These are phyloP conservation scores for Colletes latitarsis DNA, from an alignment of 1,140 invertebrate genomes.

Conservation along the genomic window DNA sequence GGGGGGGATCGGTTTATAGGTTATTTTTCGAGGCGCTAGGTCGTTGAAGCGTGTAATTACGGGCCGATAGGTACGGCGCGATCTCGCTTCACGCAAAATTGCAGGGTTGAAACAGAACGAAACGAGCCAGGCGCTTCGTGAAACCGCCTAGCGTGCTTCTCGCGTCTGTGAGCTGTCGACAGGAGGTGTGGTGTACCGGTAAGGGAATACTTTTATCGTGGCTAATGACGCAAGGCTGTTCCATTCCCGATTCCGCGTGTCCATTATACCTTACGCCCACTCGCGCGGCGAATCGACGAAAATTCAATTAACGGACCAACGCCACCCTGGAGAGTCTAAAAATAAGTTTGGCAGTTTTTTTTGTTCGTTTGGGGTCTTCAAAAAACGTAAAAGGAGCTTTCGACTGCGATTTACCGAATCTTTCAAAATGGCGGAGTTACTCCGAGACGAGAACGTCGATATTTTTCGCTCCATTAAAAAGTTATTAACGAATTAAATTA, in stretches of 20 bases:
- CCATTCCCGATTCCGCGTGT: background rate
- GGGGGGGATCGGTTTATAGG: background rate
- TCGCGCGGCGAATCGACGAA: background rate
- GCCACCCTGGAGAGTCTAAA: too few relatives aligned
- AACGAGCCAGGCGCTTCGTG: background rate
- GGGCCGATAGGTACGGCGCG: slow-evolving; percentile 5
- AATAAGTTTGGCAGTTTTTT: too few relatives aligned
- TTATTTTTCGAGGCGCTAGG: slow-evolving; percentile 24
- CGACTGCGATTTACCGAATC: too few relatives aligned
- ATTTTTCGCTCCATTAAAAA: too few relatives aligned
- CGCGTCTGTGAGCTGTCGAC: slow-evolving; percentile 19
- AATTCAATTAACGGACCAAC: slow-evolving; percentile 17
- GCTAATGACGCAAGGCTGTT: slow-evolving; percentile 7
- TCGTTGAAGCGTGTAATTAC: slow-evolving; percentile 27
- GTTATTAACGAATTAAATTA: too few relatives aligned
- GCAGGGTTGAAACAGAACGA: slow-evolving; percentile 18
- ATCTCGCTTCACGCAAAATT: slow-evolving; percentile 18
- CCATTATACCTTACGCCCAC: background rate
- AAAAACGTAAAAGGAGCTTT: too few relatives aligned
- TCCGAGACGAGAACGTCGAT: too few relatives aligned
- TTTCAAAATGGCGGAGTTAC: background rate
- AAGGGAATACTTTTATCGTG: slow-evolving; percentile 34
- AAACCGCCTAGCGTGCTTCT: background rate
- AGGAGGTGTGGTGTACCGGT: slow-evolving; percentile 20
- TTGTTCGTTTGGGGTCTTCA: too few relatives aligned